Conservation (phyloP, 2,797 vertebrate species). For the Pyrocephalus nanus region DNA sequence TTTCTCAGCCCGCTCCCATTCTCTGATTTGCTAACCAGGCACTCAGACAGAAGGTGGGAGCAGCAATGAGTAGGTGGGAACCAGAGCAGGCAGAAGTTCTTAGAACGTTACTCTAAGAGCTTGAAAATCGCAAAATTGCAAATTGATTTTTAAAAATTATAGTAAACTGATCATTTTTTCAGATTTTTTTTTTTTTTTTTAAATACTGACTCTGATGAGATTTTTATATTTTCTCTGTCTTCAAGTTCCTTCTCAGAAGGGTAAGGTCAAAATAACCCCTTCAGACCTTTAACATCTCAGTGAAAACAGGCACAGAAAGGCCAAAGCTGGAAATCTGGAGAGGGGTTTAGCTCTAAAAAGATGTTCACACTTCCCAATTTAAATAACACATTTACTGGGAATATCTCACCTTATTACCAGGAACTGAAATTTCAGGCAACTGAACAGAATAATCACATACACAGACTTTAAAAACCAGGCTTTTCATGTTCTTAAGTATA, state of each 20-base stretch:
- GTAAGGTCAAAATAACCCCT: background rate
- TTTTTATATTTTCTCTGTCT: background rate
- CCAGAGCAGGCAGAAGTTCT: background rate
- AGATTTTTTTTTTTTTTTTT: background rate
- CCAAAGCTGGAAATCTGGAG: background rate
- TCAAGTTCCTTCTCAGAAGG: background rate
- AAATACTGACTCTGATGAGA: background rate
- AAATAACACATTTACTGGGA: conserved; percentile 37
- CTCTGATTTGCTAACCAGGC: background rate
- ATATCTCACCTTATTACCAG: background rate
- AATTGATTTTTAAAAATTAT: background rate
- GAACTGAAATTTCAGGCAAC: conserved; percentile 4
- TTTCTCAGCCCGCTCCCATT: background rate
- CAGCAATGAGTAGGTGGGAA: conserved; percentile 6
- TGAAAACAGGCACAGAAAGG: background rate
- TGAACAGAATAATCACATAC: conserved; percentile 54
- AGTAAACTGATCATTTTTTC: background rate
- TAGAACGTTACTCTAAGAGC: background rate
- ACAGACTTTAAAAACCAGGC: conserved; percentile 27
- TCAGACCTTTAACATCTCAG: background rate
- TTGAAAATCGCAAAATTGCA: background rate
- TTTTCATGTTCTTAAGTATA: conserved; percentile 44
- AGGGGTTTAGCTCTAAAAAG: background rate
- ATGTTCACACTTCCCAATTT: background rate
- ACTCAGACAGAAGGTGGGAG: background rate